Conservation (phyloP, 2,797 vertebrate genomes). For the Falco concolor region DNA sequence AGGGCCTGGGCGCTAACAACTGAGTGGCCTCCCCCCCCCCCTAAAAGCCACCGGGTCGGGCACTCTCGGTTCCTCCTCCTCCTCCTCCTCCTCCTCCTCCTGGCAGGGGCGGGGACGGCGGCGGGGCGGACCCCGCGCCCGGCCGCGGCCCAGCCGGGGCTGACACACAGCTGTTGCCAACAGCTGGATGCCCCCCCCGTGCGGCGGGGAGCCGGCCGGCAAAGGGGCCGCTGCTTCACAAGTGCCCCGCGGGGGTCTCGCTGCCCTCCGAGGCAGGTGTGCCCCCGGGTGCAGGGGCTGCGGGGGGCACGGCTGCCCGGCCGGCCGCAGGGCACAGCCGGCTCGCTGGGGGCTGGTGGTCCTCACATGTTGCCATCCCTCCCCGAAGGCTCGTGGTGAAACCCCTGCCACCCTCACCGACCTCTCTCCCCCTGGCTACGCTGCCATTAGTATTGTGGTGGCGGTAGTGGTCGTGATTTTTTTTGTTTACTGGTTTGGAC, state of each 20-base stretch:
- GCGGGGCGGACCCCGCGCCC: slow-evolving; percentile 22
- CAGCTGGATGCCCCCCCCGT: slow-evolving; percentile 36
- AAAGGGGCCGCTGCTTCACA: not conserved
- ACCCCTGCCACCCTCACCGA: not conserved
- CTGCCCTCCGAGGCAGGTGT: not conserved
- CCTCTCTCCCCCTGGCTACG: not conserved
- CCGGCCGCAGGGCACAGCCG: not conserved
- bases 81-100: not conserved
- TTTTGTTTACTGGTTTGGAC: not conserved
- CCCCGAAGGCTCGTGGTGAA: not conserved
- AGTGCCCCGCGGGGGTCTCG: not conserved
- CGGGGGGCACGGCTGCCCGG: not conserved
- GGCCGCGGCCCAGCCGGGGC: not conserved
- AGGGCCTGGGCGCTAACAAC: not conserved
- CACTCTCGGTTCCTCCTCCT: slow-evolving; percentile 40
- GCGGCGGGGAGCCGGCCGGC: not conserved
- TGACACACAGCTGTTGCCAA: slow-evolving; percentile 44
- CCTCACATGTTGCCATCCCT: not conserved
- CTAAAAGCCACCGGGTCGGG: slow-evolving; percentile 66
- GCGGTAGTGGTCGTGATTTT: not conserved
- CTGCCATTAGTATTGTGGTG: not conserved
- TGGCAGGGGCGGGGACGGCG: slow-evolving; percentile 42
- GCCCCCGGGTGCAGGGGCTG: not conserved
- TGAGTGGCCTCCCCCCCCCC: slow-evolving; percentile 6
- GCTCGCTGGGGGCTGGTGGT: not conserved